Conservation (phyloP, 2,113 vertebrate genomes). For the Puffinus mauretanicus region DNA sequence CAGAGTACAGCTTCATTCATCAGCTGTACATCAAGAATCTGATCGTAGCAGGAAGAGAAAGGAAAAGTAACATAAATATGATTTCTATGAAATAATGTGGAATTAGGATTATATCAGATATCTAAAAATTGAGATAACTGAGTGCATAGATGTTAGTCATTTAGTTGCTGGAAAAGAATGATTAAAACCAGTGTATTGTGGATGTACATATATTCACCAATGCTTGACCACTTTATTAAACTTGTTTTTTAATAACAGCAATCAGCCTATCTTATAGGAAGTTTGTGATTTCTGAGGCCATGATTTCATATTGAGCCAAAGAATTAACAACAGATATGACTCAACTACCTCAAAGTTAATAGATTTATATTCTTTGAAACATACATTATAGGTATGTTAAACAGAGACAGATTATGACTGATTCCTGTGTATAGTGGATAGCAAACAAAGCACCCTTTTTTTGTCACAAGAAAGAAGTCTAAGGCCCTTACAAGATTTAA, state of each 20-base stretch:
- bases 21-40: neutral
- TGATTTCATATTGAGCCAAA: neutral
- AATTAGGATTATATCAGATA: neutral
- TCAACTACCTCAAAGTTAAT: neutral
- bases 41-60: neutral
- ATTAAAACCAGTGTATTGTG: neutral
- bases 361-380: neutral
- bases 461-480: neutral
- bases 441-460: neutral
- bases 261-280: neutral
- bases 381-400: neutral
- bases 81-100: neutral
- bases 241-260: neutral
- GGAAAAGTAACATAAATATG: neutral
- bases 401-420: neutral
- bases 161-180: neutral
- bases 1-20: neutral
- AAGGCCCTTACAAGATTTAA: neutral
- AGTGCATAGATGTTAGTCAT: neutral
- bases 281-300: neutral
- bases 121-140: neutral
- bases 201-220: neutral
- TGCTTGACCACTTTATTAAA: conserved; percentile 1
- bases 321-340: neutral
- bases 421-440: neutral